Conservation (phyloP, 1,140 invertebrate genomes). For the Trichonephila inaurata region DNA sequence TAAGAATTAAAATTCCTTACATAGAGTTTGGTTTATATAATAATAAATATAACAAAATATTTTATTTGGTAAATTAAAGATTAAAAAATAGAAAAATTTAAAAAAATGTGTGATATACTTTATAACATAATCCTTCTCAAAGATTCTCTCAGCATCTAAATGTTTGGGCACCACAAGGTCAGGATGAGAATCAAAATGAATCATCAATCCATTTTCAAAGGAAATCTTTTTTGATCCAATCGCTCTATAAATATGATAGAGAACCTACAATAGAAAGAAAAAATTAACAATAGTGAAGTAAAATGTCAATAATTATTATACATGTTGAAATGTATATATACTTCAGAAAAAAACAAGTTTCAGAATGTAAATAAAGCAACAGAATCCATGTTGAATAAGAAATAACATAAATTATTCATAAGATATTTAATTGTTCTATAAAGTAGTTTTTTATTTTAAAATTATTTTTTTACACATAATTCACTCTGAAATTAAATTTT, state of each 20-base stretch:
- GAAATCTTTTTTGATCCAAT: constrained; percentile 92
- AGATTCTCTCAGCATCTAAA: constrained; percentile 87
- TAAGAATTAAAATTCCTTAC: no score
- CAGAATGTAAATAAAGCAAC: no score
- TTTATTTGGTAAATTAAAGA: neutral
- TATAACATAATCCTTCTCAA: constrained; percentile 84
- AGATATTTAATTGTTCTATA: no score
- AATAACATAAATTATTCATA: no score
- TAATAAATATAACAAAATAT: no score
- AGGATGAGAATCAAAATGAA: constrained; percentile 96
- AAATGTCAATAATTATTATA: neutral
- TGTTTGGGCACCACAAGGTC: constrained; percentile 91
- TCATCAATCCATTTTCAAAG: constrained; percentile 86
- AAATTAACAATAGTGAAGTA: neutral
- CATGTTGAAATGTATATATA: neutral
- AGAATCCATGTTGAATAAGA: no score
- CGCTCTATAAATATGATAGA: constrained; percentile 87
- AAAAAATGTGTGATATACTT: constrained; percentile 79
- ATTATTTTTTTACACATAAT: no score
- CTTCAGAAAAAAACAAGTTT: no score
- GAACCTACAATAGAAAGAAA: constrained; percentile 81
- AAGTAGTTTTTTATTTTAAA: no score
- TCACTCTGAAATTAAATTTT: no score
- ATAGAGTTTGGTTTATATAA: no score
- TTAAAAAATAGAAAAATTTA: neutral